Percentiles rank a stretch among this genome's conserved stretches.
Evolutionary conservation across 2,113 vertebrate species (phyloP).

Genomic region (Cynoglossus semilaevis): DNA sequence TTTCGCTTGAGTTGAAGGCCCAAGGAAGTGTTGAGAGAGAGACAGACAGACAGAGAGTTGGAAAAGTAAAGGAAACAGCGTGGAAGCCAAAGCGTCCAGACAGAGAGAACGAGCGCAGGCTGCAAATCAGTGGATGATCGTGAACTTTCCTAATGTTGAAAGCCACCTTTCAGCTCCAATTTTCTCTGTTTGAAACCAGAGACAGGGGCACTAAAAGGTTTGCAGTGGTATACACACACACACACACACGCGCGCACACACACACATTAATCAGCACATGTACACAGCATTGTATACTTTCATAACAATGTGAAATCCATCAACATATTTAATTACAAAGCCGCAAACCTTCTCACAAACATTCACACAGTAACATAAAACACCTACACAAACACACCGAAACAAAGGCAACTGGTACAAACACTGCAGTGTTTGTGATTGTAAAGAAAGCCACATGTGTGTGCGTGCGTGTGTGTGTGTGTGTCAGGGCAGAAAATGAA

Average conservation of each 20-base stretch:
- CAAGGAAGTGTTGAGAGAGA: conserved; percentile 20
- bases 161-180: conserved; percentile 74
- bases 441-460: conserved; percentile 56
- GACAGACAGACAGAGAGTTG: conserved; percentile 17
- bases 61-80: conserved; percentile 4
- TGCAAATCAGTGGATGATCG: conserved; percentile 32
- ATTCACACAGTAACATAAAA: conserved; percentile 57
- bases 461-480: conserved; percentile 4
- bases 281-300: conserved; percentile 26
- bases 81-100: conserved; percentile 21
- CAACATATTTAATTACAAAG: conserved; percentile 49
- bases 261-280: conserved; percentile 31
- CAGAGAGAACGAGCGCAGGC: conserved; percentile 8
- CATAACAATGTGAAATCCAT: conserved; percentile 44
- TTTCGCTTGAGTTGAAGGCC: background rate
- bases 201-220: conserved; percentile 61
- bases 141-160: conserved; percentile 49
- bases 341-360: conserved; percentile 59
- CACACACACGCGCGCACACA: conserved; percentile 15
- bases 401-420: conserved; percentile 57
- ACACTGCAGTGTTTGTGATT: conserved; percentile 64
- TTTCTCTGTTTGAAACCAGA: conserved; percentile 75
- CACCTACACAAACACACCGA: conserved; percentile 58
- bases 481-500: too few relatives aligned
- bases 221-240: conserved; percentile 26